phyloP scores from a whole-genome alignment of 30 jellyfish, hydroid and myxozoan species.

The Aurelia sp. region DNA sequence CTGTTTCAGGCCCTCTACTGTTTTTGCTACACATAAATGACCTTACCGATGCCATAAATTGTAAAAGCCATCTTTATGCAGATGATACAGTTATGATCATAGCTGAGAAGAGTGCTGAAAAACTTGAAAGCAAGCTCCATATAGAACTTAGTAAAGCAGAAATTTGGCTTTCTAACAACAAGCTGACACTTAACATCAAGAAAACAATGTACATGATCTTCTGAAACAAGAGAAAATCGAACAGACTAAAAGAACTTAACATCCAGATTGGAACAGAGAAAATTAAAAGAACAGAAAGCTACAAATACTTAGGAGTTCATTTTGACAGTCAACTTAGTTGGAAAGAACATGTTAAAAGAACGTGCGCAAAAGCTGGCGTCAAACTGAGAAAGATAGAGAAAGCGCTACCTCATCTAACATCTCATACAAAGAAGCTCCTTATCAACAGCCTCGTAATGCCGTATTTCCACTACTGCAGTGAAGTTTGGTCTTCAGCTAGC shows the following conservation, averaged over 20 bases:
- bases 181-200: slow-evolving; percentile 41
- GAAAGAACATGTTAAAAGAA: too few relatives aligned
- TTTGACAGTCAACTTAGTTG: slow-evolving; percentile 42
- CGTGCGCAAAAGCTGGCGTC: too few relatives aligned
- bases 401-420: too few relatives aligned
- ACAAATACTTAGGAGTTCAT: too few relatives aligned
- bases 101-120: slow-evolving; percentile 45
- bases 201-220: slow-evolving; percentile 33
- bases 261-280: slow-evolving; percentile 19
- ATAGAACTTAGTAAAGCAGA: slow-evolving; percentile 29
- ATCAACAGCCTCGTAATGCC: too few relatives aligned
- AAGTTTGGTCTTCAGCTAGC: too few relatives aligned
- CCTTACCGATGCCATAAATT: slow-evolving; percentile 20
- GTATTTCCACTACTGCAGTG: too few relatives aligned
- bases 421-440: too few relatives aligned
- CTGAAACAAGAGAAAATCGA: slow-evolving; percentile 20
- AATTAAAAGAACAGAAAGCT: too few relatives aligned
- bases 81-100: slow-evolving; percentile 35
- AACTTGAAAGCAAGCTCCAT: slow-evolving; percentile 37
- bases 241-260: slow-evolving; percentile 14
- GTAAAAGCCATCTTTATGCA: slow-evolving; percentile 52
- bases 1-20: slow-evolving; percentile 47
- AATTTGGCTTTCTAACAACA: too few relatives aligned
- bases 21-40: too few relatives aligned
- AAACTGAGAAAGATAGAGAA: too few relatives aligned